Percentiles rank a stretch among this genome's conserved stretches.
These are phyloP conservation scores for Chloroclysta siterata DNA, from an alignment of 2,888 invertebrate species.

Conservation along the genomic window DNA sequence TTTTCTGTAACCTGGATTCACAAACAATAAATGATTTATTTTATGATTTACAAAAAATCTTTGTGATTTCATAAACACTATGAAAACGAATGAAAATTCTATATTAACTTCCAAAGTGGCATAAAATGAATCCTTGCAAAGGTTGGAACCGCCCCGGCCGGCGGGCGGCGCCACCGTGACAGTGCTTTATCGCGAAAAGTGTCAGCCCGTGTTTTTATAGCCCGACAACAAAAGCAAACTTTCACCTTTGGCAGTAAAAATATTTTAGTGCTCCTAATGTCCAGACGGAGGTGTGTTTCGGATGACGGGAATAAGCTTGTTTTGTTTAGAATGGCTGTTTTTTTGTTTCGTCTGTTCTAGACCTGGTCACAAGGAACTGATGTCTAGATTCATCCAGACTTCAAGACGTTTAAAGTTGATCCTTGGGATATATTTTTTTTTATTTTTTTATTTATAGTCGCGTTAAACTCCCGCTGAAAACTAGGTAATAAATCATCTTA, in stretches of 20 bases:
- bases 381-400: too few relatives aligned
- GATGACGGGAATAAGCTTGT: conserved; percentile 20
- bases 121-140: conserved; percentile 37
- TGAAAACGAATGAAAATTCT: background rate
- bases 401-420: too few relatives aligned
- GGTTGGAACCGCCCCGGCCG: conserved; percentile 38
- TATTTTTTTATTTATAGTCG: too few relatives aligned
- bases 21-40: too few relatives aligned
- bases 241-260: conserved; percentile 74
- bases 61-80: too few relatives aligned
- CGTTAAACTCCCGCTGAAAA: too few relatives aligned
- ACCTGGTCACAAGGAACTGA: too few relatives aligned
- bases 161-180: conserved; percentile 60
- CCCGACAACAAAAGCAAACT: conserved; percentile 73
- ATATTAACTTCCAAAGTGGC: background rate
- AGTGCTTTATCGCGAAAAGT: conserved; percentile 76
- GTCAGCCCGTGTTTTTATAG: conserved; percentile 74
- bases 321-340: conserved; percentile 1
- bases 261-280: conserved; percentile 57
- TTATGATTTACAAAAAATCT: too few relatives aligned
- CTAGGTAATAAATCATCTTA: too few relatives aligned
- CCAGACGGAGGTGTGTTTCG: conserved; percentile 29
- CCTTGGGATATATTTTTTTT: too few relatives aligned
- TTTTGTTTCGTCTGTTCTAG: background rate
- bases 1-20: too few relatives aligned